Evolutionary conservation across 2,888 invertebrate species (phyloP), one percentile per base, ranked within the genome.

Genomic region (Eulithis testata): DNA sequence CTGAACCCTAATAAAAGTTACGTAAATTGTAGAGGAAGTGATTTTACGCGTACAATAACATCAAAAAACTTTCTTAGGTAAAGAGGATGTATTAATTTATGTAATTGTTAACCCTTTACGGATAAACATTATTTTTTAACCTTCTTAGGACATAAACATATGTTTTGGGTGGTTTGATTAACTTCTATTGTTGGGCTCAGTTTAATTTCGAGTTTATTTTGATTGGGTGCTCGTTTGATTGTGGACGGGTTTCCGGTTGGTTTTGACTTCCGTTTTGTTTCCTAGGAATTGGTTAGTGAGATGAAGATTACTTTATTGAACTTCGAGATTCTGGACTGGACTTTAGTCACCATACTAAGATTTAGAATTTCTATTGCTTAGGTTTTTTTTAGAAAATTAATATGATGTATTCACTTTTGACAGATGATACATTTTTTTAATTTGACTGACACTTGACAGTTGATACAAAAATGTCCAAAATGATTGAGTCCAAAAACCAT

Each of bases 21-120:
- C 70, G 78, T 83, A 83, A 88, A 85, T 85, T 85, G 85, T 87
- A 86, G 84, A 89, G 91, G 92, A 92, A 92, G 88, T 90, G 89
- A 91, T 91, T 91, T 90, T 88, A 91, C 88, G 88, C 86, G 73
- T 84, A 89, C 82, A 83, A 85, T 80, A 84, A 83, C 76, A 84
- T 87, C 81, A 84, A 84, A 82, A 84, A 88, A 80, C 80, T 83
- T 83, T 85, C 80, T 82, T 82, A 82, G 82, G 62, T 86, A 80
- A 82, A 84, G 77, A 88, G 91, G 90, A 90, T 87, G 88, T 90
- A 90, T 92, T 91, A 91, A 92, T 90, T 90, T 90, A 90, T 90
- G 82, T 90, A 88, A 91, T 89, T 89, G 86, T 90, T 86, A 91
- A 89, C 89, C 91, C 90, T 90, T 90, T 83, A 72, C 69, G 77